These are phyloP conservation scores for Gymnodraco acuticeps DNA, from an alignment of 2,797 vertebrate genomes.

Conservation along the genomic window DNA sequence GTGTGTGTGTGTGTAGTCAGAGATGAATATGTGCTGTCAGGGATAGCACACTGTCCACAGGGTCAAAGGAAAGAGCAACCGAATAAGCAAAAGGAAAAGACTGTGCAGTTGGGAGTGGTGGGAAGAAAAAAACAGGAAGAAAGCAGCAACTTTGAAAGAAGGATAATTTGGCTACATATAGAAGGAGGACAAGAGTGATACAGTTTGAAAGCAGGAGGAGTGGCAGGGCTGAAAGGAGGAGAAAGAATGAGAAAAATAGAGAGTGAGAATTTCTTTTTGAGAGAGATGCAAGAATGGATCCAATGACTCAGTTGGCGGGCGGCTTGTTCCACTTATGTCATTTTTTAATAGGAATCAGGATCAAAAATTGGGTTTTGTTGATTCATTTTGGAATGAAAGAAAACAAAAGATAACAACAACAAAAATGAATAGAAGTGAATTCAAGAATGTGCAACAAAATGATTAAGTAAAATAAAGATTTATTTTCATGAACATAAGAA, in stretches of 20 bases:
- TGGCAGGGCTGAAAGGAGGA: neutral
- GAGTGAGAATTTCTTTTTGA: neutral
- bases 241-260: neutral
- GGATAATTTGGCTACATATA: neutral
- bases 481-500: too few species aligned
- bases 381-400: too few species aligned
- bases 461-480: too few species aligned
- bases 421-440: too few species aligned
- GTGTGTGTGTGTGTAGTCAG: neutral
- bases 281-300: neutral
- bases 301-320: neutral
- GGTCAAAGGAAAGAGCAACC: slow-evolving; percentile 19
- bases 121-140: slow-evolving; percentile 8
- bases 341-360: slow-evolving; percentile 15
- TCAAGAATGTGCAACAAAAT: too few species aligned
- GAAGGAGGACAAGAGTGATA: neutral
- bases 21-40: slow-evolving; percentile 28
- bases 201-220: neutral
- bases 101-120: neutral
- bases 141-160: neutral
- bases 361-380: too few species aligned
- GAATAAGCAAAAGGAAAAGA: neutral
- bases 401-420: too few species aligned
- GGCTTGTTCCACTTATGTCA: slow-evolving; percentile 15
- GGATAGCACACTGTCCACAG: neutral